A percentile compares a stretch with the other conserved stretches of the same genome.
phyloP scores from a whole-genome alignment of 2,888 invertebrate species.

The Leucophenga montana region DNA sequence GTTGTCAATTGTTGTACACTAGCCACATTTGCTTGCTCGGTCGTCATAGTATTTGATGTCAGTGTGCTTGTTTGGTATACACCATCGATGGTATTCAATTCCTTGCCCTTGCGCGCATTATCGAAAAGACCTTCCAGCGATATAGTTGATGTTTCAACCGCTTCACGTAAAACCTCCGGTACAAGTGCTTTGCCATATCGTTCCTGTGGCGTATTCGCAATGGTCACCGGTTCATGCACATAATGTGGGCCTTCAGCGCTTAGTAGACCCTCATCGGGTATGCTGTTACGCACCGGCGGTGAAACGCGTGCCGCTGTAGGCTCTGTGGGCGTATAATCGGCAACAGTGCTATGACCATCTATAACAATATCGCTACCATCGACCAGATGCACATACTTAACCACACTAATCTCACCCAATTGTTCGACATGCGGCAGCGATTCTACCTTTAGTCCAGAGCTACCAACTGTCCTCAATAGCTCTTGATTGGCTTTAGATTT shows the following conservation, averaged over 20 bases:
- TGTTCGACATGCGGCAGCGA: conserved; percentile 78
- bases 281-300: conserved; percentile 59
- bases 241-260: conserved; percentile 30
- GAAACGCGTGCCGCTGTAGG: conserved; percentile 43
- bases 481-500: conserved; percentile 74
- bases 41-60: conserved; percentile 44
- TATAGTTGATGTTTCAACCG: conserved; percentile 79
- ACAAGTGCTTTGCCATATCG: conserved; percentile 64
- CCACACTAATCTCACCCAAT: conserved; percentile 81
- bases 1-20: conserved; percentile 25
- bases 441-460: conserved; percentile 76
- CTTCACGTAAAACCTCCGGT: conserved; percentile 70
- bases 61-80: conserved; percentile 74
- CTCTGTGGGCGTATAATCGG: conserved; percentile 71
- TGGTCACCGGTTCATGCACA: conserved; percentile 10
- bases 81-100: conserved; percentile 51
- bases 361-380: conserved; percentile 71
- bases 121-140: conserved; percentile 81
- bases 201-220: conserved; percentile 31
- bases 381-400: conserved; percentile 80
- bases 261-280: conserved; percentile 46
- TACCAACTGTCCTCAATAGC: conserved; percentile 74
- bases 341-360: conserved; percentile 72
- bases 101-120: conserved; percentile 73
- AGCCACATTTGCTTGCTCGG: conserved; percentile 45